These are phyloP conservation scores for Aviceda subcristata DNA, from an alignment of 2,113 vertebrate genomes.

Conservation along the genomic window DNA sequence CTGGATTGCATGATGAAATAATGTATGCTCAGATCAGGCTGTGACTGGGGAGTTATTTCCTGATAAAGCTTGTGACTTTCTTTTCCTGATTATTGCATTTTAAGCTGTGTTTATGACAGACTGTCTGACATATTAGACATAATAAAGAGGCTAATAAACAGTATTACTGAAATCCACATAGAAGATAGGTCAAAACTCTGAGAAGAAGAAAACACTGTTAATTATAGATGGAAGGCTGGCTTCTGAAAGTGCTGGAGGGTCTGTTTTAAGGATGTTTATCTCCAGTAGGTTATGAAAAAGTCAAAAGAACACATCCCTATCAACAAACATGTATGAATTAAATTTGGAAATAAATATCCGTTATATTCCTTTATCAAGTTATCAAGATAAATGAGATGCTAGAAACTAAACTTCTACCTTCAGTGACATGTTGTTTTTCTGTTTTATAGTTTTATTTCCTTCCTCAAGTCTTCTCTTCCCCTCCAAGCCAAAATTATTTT, in stretches of 20 bases:
- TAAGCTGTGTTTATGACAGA: conserved; percentile 7
- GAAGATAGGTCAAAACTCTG: neutral
- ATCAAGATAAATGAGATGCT: conserved; percentile 32
- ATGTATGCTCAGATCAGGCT: neutral
- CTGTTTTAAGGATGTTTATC: conserved; percentile 40
- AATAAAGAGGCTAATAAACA: neutral
- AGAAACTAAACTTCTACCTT: neutral
- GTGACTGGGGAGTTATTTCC: neutral
- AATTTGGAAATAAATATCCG: neutral
- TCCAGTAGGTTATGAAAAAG: conserved; percentile 19
- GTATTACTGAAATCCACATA: neutral
- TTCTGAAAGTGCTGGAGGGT: neutral
- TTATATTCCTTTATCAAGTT: neutral
- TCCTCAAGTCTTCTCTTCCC: neutral
- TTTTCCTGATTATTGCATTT: neutral
- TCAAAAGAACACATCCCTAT: neutral
- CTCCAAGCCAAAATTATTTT: neutral
- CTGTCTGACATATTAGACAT: neutral
- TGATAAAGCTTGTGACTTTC: neutral
- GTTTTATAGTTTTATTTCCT: conserved; percentile 1
- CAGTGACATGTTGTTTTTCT: neutral
- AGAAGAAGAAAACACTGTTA: neutral
- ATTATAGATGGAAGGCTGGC: conserved; percentile 2
- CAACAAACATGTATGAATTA: neutral
- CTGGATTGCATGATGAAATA: neutral